Base-by-base conservation (phyloP, 2,113 vertebrate species). In the Alectura lathami region DNA sequence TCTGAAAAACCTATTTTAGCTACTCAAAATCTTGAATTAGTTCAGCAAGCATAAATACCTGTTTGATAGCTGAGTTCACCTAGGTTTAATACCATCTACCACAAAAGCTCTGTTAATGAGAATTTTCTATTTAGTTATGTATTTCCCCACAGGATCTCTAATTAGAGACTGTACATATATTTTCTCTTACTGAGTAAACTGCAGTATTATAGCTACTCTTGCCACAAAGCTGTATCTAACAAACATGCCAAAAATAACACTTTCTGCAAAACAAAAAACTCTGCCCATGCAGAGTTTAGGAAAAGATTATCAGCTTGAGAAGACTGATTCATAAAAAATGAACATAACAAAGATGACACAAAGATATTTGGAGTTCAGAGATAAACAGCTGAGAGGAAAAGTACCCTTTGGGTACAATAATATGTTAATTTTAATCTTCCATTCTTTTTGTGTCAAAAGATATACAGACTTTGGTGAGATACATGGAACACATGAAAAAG, bases 301-400 rank as follows among this genome's bases (percentile, higher is more conserved):
- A 78, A 73, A 89, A 63, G 11, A 63, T 59, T 75, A 78, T 64
- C 32, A 63, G 4, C 21, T 59, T 87, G 17, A 64, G n/a, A 85
- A 73, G 43, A 73, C 6, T 82, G 83, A 77, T 74, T 81, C 4
- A 63, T 59, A 32, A 87, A 70, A 70, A 63, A 70, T 3, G 20
- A 59, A 24, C 8, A 38, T 67, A 45, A 74, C 29, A 45, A 18
- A 60, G 17, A 50, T 0, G 1, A 45, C 0, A 0, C 9, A 26
- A 86, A 86, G 56, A 7, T 6, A 40, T 73, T 78, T 56, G 48
- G 32, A 82, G 45, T 40, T 20, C 5, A 75, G 53, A 83, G 8
- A n/a, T 48, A 21, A 93, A 30, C 13, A 79, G 11, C 20, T 40
- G 21, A 2, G 17, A 92, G 8, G 3, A 12, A 74, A 80, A 76